Base-by-base conservation (phyloP, 2,888 invertebrate species). In the Eupithecia pulchellata region DNA sequence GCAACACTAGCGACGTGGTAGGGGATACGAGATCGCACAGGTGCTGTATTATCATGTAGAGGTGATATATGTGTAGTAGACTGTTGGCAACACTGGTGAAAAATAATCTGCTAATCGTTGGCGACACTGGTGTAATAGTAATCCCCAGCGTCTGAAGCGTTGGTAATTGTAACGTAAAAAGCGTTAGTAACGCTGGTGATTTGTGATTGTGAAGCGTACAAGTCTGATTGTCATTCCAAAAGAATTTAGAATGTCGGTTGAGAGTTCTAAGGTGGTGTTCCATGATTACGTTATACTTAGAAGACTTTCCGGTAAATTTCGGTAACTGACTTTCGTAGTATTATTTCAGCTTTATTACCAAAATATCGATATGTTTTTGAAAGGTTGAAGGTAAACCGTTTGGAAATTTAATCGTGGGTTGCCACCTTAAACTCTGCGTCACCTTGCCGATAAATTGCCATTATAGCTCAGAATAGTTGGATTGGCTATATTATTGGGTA, bases 1-100 rank as follows among this genome's bases (percentile, higher is more conserved):
- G 97, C 17, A 95, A 97, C 85, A 97, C 97, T 30, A 96, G 97
- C 82, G 97, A 97, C 80, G 96, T 97, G 74, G 95, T 97, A 72
- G 97, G 97, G 76, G 97, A 97, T 86, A 95, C 95, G 72, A 95
- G 95, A 83, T 96, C 95, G 81, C 96, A 94, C 89, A 94, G 96
- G 85, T 97, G 97, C 91, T 97, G 97, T 89, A 89, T 95, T 75
- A 93, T 97, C 73, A 96, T 97, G 96, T 97, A 95, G 78, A 73
- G 52, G 58, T 30, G 58, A 30, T 20, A 57, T 29, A n/a, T n/a
- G n/a, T n/a, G n/a, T n/a, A 57, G 17, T 29, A 17, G 52, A 52
- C 25, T 52, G 20, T 52, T 52, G 52, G 47, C 9, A 47, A 47
- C 47, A 47, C 47, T 47, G 47, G 52, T 47, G 47, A 20, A 47